Evolutionary conservation across 2,797 vertebrate genomes (phyloP).

Genomic region (Enteromius thamalakanensis): DNA sequence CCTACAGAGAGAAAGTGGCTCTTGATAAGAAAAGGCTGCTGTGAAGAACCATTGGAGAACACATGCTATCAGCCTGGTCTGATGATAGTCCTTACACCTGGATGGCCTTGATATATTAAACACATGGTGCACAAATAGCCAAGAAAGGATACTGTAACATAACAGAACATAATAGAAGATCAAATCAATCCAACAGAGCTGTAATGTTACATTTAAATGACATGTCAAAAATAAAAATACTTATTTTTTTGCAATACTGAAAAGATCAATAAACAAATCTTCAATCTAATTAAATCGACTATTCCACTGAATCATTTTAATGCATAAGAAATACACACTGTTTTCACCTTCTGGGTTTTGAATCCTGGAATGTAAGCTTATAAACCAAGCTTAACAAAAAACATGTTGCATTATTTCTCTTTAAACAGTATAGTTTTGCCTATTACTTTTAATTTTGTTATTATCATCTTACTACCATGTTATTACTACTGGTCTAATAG

Average conservation of each 20-base stretch:
- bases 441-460: not conserved
- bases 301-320: not conserved
- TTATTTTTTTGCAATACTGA: not conserved
- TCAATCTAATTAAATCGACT: not conserved
- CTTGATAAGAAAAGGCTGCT: not conserved
- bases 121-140: not conserved
- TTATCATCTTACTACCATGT: not conserved
- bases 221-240: not conserved
- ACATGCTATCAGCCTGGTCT: not conserved
- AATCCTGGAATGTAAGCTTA: not conserved
- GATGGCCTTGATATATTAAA: slow-evolving; percentile 1
- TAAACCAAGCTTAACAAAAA: not conserved
- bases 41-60: not conserved
- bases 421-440: not conserved
- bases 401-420: not conserved
- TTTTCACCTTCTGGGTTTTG: not conserved
- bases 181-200: not conserved
- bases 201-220: not conserved
- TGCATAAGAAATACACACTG: not conserved
- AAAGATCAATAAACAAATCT: not conserved
- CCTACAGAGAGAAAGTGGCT: slow-evolving; percentile 12
- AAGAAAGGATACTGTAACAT: not conserved
- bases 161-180: not conserved
- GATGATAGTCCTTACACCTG: slow-evolving; percentile 13
- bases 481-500: not conserved